A percentile compares a stretch with the other conserved stretches of the same genome.
phyloP scores from a whole-genome alignment of 2,888 invertebrate genomes.

The Hypomecis atomaria region DNA sequence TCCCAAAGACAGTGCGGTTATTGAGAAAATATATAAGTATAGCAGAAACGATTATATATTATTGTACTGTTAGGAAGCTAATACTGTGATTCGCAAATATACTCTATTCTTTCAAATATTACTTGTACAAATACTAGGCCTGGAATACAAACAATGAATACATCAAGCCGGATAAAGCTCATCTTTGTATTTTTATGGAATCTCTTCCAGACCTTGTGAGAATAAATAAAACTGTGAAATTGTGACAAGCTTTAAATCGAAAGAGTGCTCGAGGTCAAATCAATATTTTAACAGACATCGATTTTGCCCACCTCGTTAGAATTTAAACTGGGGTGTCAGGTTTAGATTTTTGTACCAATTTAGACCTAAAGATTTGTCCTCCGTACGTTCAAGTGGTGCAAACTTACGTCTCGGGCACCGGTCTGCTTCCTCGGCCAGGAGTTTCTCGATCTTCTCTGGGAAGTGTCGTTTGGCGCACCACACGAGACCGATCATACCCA shows the following conservation, averaged over 20 bases:
- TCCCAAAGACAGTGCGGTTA: slow-evolving; percentile 75
- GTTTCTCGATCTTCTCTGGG: slow-evolving; percentile 93
- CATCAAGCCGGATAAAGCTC: slow-evolving; percentile 21
- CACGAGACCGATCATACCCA: slow-evolving; percentile 90
- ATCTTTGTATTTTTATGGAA: slow-evolving; percentile 16
- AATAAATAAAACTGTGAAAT: slow-evolving; percentile 35
- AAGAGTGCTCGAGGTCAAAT: slow-evolving; percentile 36
- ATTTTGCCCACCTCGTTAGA: slow-evolving; percentile 13
- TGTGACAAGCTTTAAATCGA: slow-evolving; percentile 52
- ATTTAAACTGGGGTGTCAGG: neutral
- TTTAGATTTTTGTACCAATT: slow-evolving; percentile 29
- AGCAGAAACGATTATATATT: slow-evolving; percentile 64
- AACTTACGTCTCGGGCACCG: slow-evolving; percentile 88
- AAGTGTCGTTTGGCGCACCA: slow-evolving; percentile 95
- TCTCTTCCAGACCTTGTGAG: slow-evolving; percentile 33
- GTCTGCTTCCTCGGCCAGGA: slow-evolving; percentile 91
- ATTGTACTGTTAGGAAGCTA: slow-evolving; percentile 59
- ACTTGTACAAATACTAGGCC: slow-evolving; percentile 29
- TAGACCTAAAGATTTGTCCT: slow-evolving; percentile 70
- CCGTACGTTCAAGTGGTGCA: slow-evolving; percentile 41
- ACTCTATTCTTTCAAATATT: slow-evolving; percentile 29
- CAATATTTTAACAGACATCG: slow-evolving; percentile 37
- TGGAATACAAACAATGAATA: slow-evolving; percentile 31
- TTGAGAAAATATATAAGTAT: slow-evolving; percentile 72
- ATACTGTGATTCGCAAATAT: slow-evolving; percentile 58